Evolutionary conservation across 2,113 vertebrate genomes (phyloP).

Genomic region (Ceyx cyanopectus): DNA sequence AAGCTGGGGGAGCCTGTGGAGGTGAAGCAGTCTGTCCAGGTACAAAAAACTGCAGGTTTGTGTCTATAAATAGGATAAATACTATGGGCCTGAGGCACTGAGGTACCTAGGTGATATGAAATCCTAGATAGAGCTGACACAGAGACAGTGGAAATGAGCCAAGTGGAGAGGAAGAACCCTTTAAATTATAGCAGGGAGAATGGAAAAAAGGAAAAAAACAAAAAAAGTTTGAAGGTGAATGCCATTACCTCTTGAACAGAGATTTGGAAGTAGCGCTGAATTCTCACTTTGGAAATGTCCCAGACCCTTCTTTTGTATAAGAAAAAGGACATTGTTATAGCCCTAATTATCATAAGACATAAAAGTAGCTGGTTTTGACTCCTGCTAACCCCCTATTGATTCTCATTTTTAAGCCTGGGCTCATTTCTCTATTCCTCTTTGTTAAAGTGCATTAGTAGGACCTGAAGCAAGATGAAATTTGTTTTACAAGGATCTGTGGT

Average conservation of each 20-base stretch:
- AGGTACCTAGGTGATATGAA: neutral
- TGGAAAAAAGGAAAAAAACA: neutral
- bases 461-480: neutral
- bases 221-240: neutral
- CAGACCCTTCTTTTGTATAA: neutral
- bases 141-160: neutral
- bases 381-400: neutral
- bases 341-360: neutral
- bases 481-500: neutral
- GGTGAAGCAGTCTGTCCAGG: neutral
- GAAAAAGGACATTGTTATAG: neutral
- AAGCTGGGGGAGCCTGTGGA: neutral
- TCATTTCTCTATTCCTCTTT: conserved; percentile 20
- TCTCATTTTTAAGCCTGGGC: neutral
- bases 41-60: neutral
- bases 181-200: neutral
- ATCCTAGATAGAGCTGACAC: neutral
- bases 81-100: neutral
- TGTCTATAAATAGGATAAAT: neutral
- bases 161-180: neutral
- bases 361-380: neutral
- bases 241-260: neutral
- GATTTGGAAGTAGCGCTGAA: neutral
- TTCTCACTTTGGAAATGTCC: neutral
- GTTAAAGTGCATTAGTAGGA: neutral